Evolutionary conservation across 2,113 vertebrate species (phyloP).

Genomic region (Passer montanus): DNA sequence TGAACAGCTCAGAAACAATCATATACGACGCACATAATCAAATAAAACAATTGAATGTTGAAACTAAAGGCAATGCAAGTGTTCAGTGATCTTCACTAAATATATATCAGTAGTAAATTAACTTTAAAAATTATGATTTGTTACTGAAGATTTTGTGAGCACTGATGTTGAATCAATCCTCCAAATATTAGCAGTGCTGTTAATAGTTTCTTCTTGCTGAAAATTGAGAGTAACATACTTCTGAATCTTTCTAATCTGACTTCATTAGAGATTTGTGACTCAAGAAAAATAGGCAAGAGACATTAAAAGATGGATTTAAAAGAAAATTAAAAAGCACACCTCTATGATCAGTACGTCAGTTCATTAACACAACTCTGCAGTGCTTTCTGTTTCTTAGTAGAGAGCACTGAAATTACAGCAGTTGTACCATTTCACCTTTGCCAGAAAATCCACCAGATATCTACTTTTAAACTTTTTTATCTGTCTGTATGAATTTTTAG

Average conservation of each 20-base stretch:
- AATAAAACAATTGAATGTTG: neutral
- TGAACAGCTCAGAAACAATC: neutral
- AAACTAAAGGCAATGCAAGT: neutral
- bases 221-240: neutral
- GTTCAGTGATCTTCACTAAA: neutral
- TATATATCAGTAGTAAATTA: neutral
- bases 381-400: neutral
- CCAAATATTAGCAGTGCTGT: neutral
- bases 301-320: neutral
- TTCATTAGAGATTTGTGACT: neutral
- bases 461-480: neutral
- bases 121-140: neutral
- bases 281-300: neutral
- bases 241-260: neutral
- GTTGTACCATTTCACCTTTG: neutral
- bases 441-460: neutral
- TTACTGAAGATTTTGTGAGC: neutral
- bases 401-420: neutral
- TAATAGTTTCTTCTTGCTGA: neutral
- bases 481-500: neutral
- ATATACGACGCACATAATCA: neutral
- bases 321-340: neutral
- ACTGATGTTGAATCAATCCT: neutral
- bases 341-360: neutral
- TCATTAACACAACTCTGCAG: neutral